Percentiles rank a stretch among this genome's conserved stretches.
Conservation (phyloP, 2,113 vertebrate genomes). For the Chauna torquata region DNA sequence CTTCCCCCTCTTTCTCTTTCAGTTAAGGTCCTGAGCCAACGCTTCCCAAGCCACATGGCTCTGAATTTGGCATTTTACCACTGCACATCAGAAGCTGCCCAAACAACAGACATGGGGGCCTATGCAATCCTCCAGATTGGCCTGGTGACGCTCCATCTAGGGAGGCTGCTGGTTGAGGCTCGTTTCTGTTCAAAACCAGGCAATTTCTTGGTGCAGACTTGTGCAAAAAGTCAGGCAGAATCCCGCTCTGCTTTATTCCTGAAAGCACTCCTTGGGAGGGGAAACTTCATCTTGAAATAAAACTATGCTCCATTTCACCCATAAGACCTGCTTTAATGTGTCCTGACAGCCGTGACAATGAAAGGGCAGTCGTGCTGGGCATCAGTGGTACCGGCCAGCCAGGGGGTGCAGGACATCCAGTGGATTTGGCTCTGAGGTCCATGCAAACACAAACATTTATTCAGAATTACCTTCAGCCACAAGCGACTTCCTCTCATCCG, state of each 20-base stretch:
- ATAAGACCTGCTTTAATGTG: not conserved
- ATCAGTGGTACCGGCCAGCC: not conserved
- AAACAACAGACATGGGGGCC: not conserved
- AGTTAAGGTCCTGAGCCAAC: not conserved
- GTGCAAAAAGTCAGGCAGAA: not conserved
- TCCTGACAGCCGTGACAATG: not conserved
- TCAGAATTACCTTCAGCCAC: not conserved
- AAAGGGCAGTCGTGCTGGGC: not conserved
- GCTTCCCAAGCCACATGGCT: not conserved
- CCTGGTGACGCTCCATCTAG: not conserved
- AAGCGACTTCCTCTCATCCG: not conserved
- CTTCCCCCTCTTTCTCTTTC: not conserved
- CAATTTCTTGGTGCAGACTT: not conserved
- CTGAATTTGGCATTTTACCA: not conserved
- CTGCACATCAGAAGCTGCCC: not conserved
- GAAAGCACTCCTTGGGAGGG: not conserved
- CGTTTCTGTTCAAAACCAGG: not conserved
- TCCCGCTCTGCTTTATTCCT: not conserved
- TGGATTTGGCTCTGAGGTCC: not conserved
- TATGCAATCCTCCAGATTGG: not conserved
- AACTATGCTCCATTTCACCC: not conserved
- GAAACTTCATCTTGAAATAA: not conserved
- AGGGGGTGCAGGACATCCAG: not conserved
- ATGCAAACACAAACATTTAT: not conserved
- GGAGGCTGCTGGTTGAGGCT: not conserved